Evolutionary conservation across 1,140 invertebrate species (phyloP), one percentile per base, ranked within the genome.

Genomic region (Zophobas morio): DNA sequence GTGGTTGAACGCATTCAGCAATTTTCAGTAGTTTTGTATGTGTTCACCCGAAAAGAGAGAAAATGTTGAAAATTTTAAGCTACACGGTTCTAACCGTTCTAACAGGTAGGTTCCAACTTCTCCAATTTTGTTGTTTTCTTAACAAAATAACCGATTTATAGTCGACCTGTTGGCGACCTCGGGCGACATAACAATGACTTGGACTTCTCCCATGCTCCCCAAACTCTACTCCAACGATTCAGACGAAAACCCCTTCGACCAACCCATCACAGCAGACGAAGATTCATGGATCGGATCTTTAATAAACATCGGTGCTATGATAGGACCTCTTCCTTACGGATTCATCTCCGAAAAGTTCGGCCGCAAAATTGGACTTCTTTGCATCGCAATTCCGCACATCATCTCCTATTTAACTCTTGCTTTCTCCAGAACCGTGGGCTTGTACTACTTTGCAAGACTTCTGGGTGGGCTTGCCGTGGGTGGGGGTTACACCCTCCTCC

Each of bases 341-440:
- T 20, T 20, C 20, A 20, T 20, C 20, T 20, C 20, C 20, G 20
- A 20, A 20, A 20, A 20, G 20, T 20, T 20, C 20, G 20, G 20
- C 20, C 20, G 20, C 20, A 20, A 20, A 20, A 20, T 81, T 8
- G 83, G 84, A 2, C 79, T 88, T 0, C 82, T 88, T 35, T 32
- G 83, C 0, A 74, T 87, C 1, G 84, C 85, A 0, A 71, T 93
- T 0, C 91, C 92, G 0, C 90, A 91, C 79, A 86, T 92, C 34
- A 78, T 91, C 1, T 93, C 93, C 3, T 94, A 91, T 90, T 82
- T 91, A 1, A 85, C 90, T 1, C 89, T 94, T 1, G 89, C 91
- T 80, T 82, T 89, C 74, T 87, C 89, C 1, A 83, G 84, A 53
- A 87, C 88, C 4, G 86, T 90, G 0, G 71, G 84, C 0, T 87